phyloP scores from a whole-genome alignment of 1,140 invertebrate genomes.

The Fopius arisanus region DNA sequence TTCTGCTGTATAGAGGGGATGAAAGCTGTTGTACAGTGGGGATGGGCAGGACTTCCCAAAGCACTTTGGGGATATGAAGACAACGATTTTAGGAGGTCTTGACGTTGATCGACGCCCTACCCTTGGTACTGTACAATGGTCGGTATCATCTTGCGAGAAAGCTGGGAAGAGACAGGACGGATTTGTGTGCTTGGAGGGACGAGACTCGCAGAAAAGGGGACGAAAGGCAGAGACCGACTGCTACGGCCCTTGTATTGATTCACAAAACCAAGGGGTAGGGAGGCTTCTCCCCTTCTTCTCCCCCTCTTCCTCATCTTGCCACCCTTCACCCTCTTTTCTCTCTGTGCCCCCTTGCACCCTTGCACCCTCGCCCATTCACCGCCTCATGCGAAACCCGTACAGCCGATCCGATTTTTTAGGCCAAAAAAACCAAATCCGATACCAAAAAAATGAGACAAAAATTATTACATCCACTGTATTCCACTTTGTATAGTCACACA shows the following conservation, averaged over 20 bases:
- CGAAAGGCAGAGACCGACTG: constrained; percentile 41
- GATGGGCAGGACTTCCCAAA: background rate
- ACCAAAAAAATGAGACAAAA: no score
- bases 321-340: no score
- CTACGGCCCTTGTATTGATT: constrained; percentile 57
- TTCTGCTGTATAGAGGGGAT: background rate
- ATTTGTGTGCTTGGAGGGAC: background rate
- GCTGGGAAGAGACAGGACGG: background rate
- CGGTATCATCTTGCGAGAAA: constrained; percentile 37
- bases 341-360: no score
- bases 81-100: constrained; percentile 24
- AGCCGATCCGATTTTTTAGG: no score
- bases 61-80: constrained; percentile 23
- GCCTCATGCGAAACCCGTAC: no score
- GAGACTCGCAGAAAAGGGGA: constrained; percentile 33
- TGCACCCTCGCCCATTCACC: no score
- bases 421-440: no score
- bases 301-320: no score
- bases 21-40: background rate
- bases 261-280: constrained; percentile 41
- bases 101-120: constrained; percentile 27
- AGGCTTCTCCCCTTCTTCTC: constrained; percentile 18
- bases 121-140: constrained; percentile 25
- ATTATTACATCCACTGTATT: no score
- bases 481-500: no score